Evolutionary conservation across 1,140 invertebrate species (phyloP).

Genomic region (Danaus plexippus): DNA sequence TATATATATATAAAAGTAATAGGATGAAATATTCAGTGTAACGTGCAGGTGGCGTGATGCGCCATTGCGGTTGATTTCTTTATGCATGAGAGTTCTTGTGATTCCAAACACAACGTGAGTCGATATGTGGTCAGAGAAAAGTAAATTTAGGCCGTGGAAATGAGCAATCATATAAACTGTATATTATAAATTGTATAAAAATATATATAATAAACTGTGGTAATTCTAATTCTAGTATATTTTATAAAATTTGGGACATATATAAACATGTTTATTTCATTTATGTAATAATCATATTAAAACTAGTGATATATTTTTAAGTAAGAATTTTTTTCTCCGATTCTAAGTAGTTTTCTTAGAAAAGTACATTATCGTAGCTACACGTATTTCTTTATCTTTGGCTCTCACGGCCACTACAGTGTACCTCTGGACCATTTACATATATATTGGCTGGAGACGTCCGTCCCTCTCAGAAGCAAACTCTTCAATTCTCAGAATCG

Average conservation of each 20-base stretch:
- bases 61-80: conserved; percentile 42
- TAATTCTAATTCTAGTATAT: no score
- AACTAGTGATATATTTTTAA: no score
- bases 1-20: conserved; percentile 10
- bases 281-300: no score
- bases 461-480: conserved; percentile 29
- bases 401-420: conserved; percentile 21
- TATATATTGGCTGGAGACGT: conserved; percentile 57
- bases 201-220: no score
- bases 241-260: no score
- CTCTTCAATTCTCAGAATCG: conserved; percentile 40
- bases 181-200: no score
- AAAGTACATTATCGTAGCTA: no score
- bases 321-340: no score
- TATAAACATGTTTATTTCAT: no score
- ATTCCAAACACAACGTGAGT: conserved; percentile 41
- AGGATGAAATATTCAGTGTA: conserved; percentile 49
- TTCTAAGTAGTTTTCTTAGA: no score
- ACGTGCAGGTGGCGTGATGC: conserved; percentile 41
- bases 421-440: conserved; percentile 56
- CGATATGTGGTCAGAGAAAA: conserved; percentile 37
- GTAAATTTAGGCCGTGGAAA: background rate
- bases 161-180: no score
- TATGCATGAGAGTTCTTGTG: conserved; percentile 58
- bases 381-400: conserved; percentile 20